Evolutionary conservation across 2,888 invertebrate genomes (phyloP).

Genomic region (Pyralis farinalis): DNA sequence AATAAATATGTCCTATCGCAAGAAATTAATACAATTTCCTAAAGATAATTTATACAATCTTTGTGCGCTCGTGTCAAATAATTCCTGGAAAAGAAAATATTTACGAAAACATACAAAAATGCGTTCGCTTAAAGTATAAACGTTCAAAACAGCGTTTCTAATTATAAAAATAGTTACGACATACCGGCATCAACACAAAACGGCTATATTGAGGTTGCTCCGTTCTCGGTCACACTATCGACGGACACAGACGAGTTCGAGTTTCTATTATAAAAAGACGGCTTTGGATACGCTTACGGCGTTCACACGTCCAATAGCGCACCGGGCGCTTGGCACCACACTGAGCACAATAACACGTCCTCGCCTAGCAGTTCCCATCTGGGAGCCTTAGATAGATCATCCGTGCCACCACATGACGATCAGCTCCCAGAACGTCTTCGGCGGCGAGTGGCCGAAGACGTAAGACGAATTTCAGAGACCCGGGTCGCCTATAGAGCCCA

Average conservation of each 20-base stretch:
- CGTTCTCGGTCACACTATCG: constrained; percentile 51
- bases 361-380: constrained; percentile 67
- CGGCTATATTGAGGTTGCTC: constrained; percentile 47
- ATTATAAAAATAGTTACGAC: constrained; percentile 74
- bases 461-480: constrained; percentile 85
- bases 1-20: constrained; percentile 45
- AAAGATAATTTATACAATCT: constrained; percentile 68
- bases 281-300: constrained; percentile 63
- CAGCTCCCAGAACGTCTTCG: constrained; percentile 83
- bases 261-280: constrained; percentile 72
- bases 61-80: constrained; percentile 76
- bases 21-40: constrained; percentile 51
- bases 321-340: constrained; percentile 71
- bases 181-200: constrained; percentile 57
- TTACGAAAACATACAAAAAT: constrained; percentile 56
- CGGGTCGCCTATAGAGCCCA: constrained; percentile 88
- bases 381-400: constrained; percentile 72
- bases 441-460: constrained; percentile 86
- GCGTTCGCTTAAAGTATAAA: constrained; percentile 54
- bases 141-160: constrained; percentile 52
- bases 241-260: constrained; percentile 67
- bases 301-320: constrained; percentile 59
- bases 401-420: constrained; percentile 81
- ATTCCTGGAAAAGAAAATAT: constrained; percentile 57
- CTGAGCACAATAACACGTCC: constrained; percentile 66